Base-by-base conservation (phyloP, 1,140 invertebrate species). In the Nephotettix cincticeps region DNA sequence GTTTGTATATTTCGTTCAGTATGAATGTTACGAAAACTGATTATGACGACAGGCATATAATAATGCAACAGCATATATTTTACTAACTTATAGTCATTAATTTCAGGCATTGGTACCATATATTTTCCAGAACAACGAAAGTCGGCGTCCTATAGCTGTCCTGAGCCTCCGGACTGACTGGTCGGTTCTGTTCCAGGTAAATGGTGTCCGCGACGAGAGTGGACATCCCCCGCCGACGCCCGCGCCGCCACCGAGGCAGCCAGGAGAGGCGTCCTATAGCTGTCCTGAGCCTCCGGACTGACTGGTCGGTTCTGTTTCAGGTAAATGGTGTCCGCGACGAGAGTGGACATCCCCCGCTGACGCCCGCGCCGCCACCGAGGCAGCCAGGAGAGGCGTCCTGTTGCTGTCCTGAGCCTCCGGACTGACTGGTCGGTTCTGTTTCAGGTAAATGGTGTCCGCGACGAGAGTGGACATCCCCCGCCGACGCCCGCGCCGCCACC, bases 361-460 rank as follows among this genome's bases (percentile, higher is more conserved):
- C 79, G 86, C 88, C 77, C 83, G 85, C 74, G 81, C 88, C 82
- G 87, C 88, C 56, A n/a, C n/a, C n/a, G 89, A 90, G 80, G 91
- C 90, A 70, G 91, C 91, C 79, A 85, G 91, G 83, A 87, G 92
- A 80, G 90, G 87, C 71, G 86, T 89, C 73, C 82, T 94, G 73
- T 94, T 93, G 84, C 93, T 91, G 81, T 93, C 91, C 80, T 91
- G 93, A 82, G 93, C 93, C 87, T 89, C 93, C 81, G 92, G 91
- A n/a, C n/a, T n/a, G n/a, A n/a, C n/a, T 45, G 56, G 73, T 75
- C 78, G 80, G 9, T 75, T 77, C 80, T 81, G 71, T 89, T 86
- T 11, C 86, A 94, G 92, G 91, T 78, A 93, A 93, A 89, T 93
- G 92, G 92, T 93, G 92, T 88, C 89, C 88, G 78, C 84, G 91